Evolutionary conservation across 2,113 vertebrate species (phyloP), one percentile per base, ranked within the genome.

Genomic region (Columba livia): DNA sequence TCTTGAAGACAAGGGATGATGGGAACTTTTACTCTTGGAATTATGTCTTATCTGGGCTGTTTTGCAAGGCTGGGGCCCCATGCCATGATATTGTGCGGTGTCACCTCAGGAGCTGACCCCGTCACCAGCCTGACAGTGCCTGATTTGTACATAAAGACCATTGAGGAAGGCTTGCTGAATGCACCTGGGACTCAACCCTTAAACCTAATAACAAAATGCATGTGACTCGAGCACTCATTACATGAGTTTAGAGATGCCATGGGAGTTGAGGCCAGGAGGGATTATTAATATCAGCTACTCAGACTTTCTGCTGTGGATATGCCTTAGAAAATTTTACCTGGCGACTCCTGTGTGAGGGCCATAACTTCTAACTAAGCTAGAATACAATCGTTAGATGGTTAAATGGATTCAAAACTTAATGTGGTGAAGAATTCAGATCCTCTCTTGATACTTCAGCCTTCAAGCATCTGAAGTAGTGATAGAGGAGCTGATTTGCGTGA

Each of bases 141-240:
- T 1, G 3, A 29, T 54, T 50, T 74, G 13, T 40, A 7, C 12
- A 11, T 11, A 28, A 54, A 74, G n/a, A 34, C 25, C 15, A 11
- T 1, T 16, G 23, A 40, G 40, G 31, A 42, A 58, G 23, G 32
- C 9, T 88, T 78, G 32, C 28, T 85, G 58, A 29, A 31, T 31
- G 6, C 6, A 32, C 11, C n/a, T 54, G 56, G n/a, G 32, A 53
- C 25, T 26, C 21, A 44, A 60, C 3, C 42, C 10, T 48, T 73
- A 66, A 83, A 26, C 15, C 5, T 70, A 14, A 10, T 70, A 51
- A 47, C 7, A 61, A 78, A 50, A 26, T 10, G 6, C 0, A 4
- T 4, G 25, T 51, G 57, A 36, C 6, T 13, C 4, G 17, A 47
- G 24, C 16, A 5, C 31, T 66, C 1, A 0, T 64, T n/a, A 3